These are phyloP conservation scores for Bubo scandiacus DNA, from an alignment of 2,113 vertebrate species.

Conservation along the genomic window DNA sequence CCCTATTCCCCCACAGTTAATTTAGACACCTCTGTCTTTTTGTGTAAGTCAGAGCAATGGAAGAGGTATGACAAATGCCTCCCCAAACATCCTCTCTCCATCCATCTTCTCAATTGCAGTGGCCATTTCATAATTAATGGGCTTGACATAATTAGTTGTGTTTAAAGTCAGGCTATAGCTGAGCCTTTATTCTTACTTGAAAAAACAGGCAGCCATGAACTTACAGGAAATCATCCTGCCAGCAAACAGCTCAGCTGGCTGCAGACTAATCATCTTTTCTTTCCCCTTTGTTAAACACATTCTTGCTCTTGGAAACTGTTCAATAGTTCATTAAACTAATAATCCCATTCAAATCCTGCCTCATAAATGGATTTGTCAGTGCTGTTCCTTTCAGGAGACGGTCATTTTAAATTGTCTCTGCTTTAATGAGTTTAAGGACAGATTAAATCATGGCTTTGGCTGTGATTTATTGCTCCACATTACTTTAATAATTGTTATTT, in stretches of 20 bases:
- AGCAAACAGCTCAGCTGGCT: slow-evolving; percentile 21
- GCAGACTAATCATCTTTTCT: slow-evolving; percentile 19
- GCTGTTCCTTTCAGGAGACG: not conserved
- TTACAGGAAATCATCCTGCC: not conserved
- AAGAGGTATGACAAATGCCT: not conserved
- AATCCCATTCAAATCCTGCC: slow-evolving; percentile 33
- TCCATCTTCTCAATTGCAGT: slow-evolving; percentile 10
- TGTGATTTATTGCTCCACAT: not conserved
- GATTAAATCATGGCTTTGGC: slow-evolving; percentile 8
- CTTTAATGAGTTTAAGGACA: slow-evolving; percentile 1
- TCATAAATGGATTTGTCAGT: not conserved
- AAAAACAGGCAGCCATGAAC: not conserved
- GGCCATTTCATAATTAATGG: not conserved
- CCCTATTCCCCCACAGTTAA: not conserved
- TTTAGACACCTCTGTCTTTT: not conserved
- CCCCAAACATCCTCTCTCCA: not conserved
- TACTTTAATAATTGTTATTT: not conserved
- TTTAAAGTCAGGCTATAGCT: not conserved
- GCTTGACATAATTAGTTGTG: not conserved
- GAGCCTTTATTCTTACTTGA: not conserved
- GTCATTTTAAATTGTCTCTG: slow-evolving; percentile 1
- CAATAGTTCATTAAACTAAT: slow-evolving; percentile 5
- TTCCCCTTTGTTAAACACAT: slow-evolving; percentile 15
- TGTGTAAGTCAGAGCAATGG: not conserved
- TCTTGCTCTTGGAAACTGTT: slow-evolving; percentile 29